phyloP scores from a whole-genome alignment of 2,113 vertebrate species.

The Osmerus eperlanus region DNA sequence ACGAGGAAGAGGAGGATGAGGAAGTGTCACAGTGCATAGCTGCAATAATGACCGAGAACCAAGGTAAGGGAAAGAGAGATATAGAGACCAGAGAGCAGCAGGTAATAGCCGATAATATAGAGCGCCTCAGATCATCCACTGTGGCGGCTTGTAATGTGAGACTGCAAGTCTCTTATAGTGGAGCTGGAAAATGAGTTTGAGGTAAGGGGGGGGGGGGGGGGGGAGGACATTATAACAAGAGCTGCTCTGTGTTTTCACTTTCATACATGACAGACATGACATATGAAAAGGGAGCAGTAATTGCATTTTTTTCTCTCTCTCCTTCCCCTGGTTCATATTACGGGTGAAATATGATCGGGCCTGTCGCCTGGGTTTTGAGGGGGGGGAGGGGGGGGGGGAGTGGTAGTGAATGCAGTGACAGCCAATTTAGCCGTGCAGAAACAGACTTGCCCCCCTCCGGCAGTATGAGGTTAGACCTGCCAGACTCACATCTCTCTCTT shows the following conservation, averaged over 20 bases:
- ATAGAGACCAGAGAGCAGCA: not conserved
- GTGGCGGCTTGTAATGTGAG: too few species aligned
- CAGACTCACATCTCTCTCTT: conserved; percentile 22
- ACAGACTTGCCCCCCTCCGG: conserved; percentile 43
- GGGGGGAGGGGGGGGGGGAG: conserved; percentile 16
- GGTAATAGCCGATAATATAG: too few species aligned
- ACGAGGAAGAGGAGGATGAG: not conserved
- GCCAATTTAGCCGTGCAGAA: conserved; percentile 58
- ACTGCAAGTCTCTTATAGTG: too few species aligned
- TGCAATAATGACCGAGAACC: not conserved
- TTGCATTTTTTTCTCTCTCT: conserved; percentile 33
- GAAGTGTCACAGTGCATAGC: not conserved
- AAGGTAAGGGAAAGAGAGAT: not conserved
- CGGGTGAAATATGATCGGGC: conserved; percentile 50
- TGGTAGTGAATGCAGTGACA: conserved; percentile 51
- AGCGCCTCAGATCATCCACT: too few species aligned
- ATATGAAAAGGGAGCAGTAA: conserved; percentile 48
- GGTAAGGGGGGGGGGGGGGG: too few species aligned
- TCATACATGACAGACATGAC: conserved; percentile 55
- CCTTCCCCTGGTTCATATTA: conserved; percentile 41
- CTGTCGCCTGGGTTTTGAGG: conserved; percentile 18
- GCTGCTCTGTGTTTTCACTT: conserved; percentile 49
- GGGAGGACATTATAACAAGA: conserved; percentile 44
- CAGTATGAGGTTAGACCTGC: conserved; percentile 28
- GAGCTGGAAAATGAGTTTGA: too few species aligned